Evolutionary conservation across 2,888 invertebrate species (phyloP).

Genomic region (Spodoptera exigua): DNA sequence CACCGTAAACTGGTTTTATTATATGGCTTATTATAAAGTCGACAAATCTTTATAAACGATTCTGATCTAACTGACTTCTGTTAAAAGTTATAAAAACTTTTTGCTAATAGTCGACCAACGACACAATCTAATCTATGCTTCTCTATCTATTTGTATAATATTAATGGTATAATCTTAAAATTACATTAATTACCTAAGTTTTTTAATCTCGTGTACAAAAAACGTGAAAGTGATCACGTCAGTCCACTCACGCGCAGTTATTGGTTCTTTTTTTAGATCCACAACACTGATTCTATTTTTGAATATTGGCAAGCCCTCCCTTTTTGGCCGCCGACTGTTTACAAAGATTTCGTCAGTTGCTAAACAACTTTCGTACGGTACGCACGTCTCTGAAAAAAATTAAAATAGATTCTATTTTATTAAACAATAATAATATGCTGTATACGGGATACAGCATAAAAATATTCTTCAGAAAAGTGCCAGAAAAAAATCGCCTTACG

Average conservation of each 20-base stretch:
- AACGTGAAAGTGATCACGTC: slow-evolving; percentile 49
- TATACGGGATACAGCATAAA: slow-evolving; percentile 77
- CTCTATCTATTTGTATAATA: too few relatives aligned
- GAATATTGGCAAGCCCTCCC: slow-evolving; percentile 72
- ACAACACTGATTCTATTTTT: slow-evolving; percentile 70
- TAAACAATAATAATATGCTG: slow-evolving; percentile 76
- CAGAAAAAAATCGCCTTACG: slow-evolving; percentile 66
- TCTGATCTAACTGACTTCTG: too few relatives aligned
- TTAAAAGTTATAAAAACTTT: too few relatives aligned
- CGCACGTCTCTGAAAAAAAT: slow-evolving; percentile 59
- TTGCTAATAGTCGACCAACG: too few relatives aligned
- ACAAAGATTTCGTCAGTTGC: slow-evolving; percentile 67
- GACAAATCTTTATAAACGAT: too few relatives aligned
- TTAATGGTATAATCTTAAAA: too few relatives aligned
- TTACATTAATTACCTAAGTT: too few relatives aligned
- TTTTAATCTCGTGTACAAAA: slow-evolving; percentile 16
- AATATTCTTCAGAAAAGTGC: slow-evolving; percentile 73
- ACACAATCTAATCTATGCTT: too few relatives aligned
- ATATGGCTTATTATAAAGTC: too few relatives aligned
- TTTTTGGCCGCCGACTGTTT: slow-evolving; percentile 67
- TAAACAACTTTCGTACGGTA: slow-evolving; percentile 50
- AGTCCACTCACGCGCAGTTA: slow-evolving; percentile 31
- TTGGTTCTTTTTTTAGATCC: slow-evolving; percentile 55
- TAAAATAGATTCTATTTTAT: slow-evolving; percentile 53
- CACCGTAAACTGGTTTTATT: too few relatives aligned